Conservation (phyloP, 2,888 invertebrate species). For the Eugnorisma glareosa region DNA sequence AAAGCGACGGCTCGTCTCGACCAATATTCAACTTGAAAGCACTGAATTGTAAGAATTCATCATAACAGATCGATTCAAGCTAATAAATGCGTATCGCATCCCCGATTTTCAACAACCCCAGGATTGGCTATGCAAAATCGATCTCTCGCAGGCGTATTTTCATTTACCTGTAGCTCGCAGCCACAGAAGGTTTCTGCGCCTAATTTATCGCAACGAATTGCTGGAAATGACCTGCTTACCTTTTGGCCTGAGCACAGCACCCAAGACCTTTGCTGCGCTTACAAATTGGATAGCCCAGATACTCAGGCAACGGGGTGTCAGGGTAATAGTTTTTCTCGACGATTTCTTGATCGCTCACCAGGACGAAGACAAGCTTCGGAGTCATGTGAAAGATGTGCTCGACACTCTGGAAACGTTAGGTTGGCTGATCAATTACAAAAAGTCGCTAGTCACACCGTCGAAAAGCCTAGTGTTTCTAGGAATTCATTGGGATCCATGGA, state of each 20-base stretch:
- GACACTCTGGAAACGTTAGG: not conserved
- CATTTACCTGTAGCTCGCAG: not conserved
- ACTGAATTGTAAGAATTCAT: conserved; percentile 3
- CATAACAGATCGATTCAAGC: conserved; percentile 2
- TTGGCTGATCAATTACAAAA: not conserved
- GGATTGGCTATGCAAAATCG: too few relatives aligned
- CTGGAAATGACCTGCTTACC: not conserved
- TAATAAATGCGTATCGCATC: too few relatives aligned
- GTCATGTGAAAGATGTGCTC: not conserved
- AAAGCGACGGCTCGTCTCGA: not conserved
- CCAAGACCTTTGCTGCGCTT: not conserved
- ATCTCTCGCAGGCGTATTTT: too few relatives aligned
- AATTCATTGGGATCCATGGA: conserved; percentile 1
- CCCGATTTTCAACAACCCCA: too few relatives aligned
- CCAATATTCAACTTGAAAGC: not conserved
- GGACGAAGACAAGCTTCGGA: not conserved
- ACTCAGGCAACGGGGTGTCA: not conserved
- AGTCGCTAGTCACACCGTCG: not conserved
- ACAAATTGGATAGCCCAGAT: conserved; percentile 6
- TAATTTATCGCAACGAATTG: conserved; percentile 3
- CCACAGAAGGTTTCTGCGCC: not conserved
- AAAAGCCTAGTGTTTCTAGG: not conserved
- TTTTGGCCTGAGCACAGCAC: too few relatives aligned
- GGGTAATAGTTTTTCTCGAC: not conserved
- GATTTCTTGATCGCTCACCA: not conserved